Conservation (phyloP, 1,140 invertebrate species). For the Microplitis demolitor region DNA sequence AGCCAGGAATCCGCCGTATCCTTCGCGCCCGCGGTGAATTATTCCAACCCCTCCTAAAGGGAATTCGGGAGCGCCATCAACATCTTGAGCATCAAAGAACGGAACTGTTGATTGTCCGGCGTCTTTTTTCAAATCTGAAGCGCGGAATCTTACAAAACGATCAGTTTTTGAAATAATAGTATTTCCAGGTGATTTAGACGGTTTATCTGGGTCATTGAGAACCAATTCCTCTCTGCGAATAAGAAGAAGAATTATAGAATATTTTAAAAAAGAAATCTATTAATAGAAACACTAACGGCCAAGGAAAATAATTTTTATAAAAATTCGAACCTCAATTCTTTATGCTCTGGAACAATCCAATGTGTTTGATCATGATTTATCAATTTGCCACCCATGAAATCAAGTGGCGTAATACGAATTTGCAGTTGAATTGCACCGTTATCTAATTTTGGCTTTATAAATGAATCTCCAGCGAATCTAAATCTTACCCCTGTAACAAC, state of each 20-base stretch:
- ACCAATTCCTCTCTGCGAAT: no score
- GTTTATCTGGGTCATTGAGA: no score
- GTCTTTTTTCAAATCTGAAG: constrained; percentile 3
- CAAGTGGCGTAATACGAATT: neutral
- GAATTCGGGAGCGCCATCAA: neutral
- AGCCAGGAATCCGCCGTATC: neutral
- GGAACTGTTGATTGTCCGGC: neutral
- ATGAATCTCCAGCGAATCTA: neutral
- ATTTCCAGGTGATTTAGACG: neutral
- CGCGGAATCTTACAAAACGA: neutral
- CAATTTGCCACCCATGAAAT: neutral
- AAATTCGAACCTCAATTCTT: neutral
- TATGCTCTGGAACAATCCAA: neutral
- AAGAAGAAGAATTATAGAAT: neutral
- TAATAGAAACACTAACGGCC: neutral
- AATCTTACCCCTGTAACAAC: neutral
- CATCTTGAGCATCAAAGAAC: neutral
- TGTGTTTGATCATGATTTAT: neutral
- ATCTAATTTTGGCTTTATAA: neutral
- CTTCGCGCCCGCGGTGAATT: neutral
- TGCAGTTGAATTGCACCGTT: neutral
- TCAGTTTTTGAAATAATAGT: neutral
- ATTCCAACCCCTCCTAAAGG: neutral
- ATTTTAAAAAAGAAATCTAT: neutral
- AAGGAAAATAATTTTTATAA: no score